Evolutionary conservation across 2,113 vertebrate genomes (phyloP), one percentile per base, ranked within the genome.

Genomic region (Murina feae): DNA sequence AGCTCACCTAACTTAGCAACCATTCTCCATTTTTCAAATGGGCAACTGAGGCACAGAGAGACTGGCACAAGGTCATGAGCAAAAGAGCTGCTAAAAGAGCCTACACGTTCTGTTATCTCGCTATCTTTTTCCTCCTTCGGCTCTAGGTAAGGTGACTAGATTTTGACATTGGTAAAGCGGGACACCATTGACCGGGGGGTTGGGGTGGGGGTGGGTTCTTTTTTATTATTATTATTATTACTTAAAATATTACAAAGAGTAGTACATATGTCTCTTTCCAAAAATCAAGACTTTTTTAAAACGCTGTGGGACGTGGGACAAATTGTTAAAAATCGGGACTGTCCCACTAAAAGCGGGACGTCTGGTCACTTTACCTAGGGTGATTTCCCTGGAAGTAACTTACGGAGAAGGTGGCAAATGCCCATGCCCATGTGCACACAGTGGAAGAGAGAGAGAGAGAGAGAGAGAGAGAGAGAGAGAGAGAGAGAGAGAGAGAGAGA

Each of bases 11-110:
- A 20, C 28, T 88, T 81, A 68, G 30, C 58, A 89, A 51, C 6
- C 4, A 25, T 53, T 74, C 58, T 94, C 39, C 28, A 11, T 89
- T 89, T 82, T 89, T 42, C 30, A 65, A 17, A 32, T 32, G 49
- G 39, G 32, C 17, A 71, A 86, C 7, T 39, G 35, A 81, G 51
- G 28, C 9, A 65, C 47, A 58, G 79, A 83, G 69, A 74, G 44
- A 51, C 25, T 9, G 30, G 44, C 1, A 4, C 3, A 42, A 53
- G 9, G 23, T 37, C n/a, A 35, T 69, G 12, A 55, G 8, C 13
- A 49, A 35, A 49, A 74, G 58, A 28, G 13, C 2, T 49, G 6
- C 6, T 23, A 35, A 6, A 21, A 85, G 63, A 42, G 71, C 4
- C 3, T 35, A 0, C 35, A 25, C 28, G 42, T 55, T 39, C 35